Percentiles rank a stretch among this genome's conserved stretches.
Evolutionary conservation across 2,113 vertebrate species (phyloP).

Genomic region (Theristicus caerulescens): DNA sequence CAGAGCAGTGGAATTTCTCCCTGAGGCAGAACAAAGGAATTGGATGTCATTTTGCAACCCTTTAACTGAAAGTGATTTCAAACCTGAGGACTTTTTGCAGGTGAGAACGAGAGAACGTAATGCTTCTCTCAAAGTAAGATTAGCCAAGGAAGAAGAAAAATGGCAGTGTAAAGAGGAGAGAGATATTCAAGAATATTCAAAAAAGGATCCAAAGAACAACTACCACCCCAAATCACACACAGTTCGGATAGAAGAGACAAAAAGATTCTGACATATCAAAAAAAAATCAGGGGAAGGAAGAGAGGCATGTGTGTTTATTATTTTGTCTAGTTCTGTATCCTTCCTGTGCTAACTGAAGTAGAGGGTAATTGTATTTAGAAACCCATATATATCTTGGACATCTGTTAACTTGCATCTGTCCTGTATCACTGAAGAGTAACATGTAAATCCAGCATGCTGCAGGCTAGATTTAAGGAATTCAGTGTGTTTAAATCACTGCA

Average conservation of each 20-base stretch:
- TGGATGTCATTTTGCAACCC: neutral
- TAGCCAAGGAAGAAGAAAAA: neutral
- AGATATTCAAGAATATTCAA: neutral
- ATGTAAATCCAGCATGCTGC: neutral
- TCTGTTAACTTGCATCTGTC: constrained; percentile 59
- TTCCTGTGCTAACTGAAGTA: constrained; percentile 7
- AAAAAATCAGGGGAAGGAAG: neutral
- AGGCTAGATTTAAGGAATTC: constrained; percentile 10
- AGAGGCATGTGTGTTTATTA: constrained; percentile 22
- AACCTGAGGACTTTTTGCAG: neutral
- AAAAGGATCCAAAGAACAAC: neutral
- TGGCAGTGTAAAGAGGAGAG: neutral
- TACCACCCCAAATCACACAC: neutral
- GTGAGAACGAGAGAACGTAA: neutral
- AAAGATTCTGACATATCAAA: neutral
- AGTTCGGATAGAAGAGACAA: neutral
- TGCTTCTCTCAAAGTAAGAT: neutral
- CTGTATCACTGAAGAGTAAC: neutral
- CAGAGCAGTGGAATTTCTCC: neutral
- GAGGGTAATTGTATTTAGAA: constrained; percentile 19
- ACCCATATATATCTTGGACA: neutral
- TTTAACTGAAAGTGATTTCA: neutral
- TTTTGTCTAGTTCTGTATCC: constrained; percentile 47
- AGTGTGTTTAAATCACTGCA: constrained; percentile 12
- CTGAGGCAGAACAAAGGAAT: neutral